These are phyloP conservation scores for Oryzias woworae DNA, from an alignment of 2,113 vertebrate species.

Conservation along the genomic window DNA sequence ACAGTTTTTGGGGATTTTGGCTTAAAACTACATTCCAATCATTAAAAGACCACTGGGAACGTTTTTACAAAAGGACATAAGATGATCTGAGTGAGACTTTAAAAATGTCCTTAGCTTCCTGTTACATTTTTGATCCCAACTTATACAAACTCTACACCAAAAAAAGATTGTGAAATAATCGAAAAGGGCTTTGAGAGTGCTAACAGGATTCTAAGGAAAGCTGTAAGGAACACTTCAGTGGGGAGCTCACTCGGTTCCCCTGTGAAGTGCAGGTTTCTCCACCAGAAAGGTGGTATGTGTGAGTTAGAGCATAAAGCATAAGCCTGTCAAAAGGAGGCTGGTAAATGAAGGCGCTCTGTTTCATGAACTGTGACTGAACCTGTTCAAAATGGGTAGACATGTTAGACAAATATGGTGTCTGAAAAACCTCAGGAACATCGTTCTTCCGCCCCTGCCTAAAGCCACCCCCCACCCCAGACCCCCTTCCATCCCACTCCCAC, in stretches of 20 bases:
- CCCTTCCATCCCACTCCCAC: neutral
- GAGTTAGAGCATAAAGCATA: slow-evolving; percentile 16
- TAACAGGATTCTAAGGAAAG: neutral
- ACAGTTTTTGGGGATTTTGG: too few species aligned
- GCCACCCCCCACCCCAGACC: neutral
- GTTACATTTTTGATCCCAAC: too few species aligned
- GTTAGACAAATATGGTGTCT: slow-evolving; percentile 65
- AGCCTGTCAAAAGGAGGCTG: slow-evolving; percentile 33
- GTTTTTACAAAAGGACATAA: too few species aligned
- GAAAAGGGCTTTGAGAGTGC: too few species aligned
- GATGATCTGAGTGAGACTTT: too few species aligned
- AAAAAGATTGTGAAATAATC: too few species aligned
- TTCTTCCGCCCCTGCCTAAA: slow-evolving; percentile 41
- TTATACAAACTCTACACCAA: too few species aligned
- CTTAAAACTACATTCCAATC: too few species aligned
- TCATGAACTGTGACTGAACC: slow-evolving; percentile 72
- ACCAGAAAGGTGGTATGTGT: neutral
- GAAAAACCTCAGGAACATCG: slow-evolving; percentile 54
- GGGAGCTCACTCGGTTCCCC: neutral
- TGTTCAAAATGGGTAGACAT: slow-evolving; percentile 61
- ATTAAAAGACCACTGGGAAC: too few species aligned
- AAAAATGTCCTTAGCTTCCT: too few species aligned
- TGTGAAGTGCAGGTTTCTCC: neutral
- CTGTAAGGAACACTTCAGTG: neutral
- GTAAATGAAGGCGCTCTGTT: slow-evolving; percentile 60